Evolutionary conservation across 2,113 vertebrate species (phyloP).

Genomic region (Corydoras maculifer): DNA sequence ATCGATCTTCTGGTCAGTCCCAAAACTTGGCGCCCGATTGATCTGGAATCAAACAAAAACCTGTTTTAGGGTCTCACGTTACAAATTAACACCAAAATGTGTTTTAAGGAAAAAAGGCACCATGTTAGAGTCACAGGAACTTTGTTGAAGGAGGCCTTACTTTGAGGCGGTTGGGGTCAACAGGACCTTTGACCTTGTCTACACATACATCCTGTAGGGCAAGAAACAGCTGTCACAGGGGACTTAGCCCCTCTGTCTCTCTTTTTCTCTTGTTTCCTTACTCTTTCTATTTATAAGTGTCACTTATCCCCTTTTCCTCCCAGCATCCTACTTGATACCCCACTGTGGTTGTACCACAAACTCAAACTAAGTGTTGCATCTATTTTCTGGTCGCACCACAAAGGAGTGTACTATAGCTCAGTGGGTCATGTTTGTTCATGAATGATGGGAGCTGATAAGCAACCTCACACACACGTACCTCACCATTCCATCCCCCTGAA

Average conservation of each 20-base stretch:
- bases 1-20: constrained; percentile 98
- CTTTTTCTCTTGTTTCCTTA: not conserved
- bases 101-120: not conserved
- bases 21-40: constrained; percentile 96
- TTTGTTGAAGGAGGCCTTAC: constrained; percentile 29
- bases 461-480: not conserved
- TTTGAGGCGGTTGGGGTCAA: not conserved
- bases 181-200: constrained; percentile 40
- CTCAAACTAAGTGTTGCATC: constrained; percentile 5
- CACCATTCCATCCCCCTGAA: constrained; percentile 37
- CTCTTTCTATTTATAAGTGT: constrained; percentile 7
- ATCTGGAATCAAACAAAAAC: constrained; percentile 66
- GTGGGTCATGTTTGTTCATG: not conserved
- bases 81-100: constrained; percentile 9
- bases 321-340: constrained; percentile 8
- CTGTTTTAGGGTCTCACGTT: not conserved
- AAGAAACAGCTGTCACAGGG: constrained; percentile 32
- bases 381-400: not conserved
- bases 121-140: constrained; percentile 13
- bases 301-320: constrained; percentile 25
- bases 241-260: constrained; percentile 18
- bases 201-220: constrained; percentile 35
- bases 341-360: constrained; percentile 7
- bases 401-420: constrained; percentile 8
- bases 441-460: not conserved